Base-by-base conservation (phyloP, 53 echinoderm and acorn worm genomes). In the Glandiceps talaboti region DNA sequence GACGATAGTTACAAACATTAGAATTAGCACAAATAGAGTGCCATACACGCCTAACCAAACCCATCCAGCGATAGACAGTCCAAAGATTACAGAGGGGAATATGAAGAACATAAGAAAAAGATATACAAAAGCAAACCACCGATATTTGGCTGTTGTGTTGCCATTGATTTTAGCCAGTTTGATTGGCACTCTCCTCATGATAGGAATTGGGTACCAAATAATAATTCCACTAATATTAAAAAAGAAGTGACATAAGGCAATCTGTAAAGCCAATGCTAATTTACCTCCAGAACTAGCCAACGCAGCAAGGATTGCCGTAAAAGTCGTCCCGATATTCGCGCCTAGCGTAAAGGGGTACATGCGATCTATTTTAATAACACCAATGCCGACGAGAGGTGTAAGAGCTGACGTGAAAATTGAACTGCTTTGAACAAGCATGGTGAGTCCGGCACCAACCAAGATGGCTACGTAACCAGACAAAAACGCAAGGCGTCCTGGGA, bases 341-440 rank as follows among this genome's bases (percentile, higher is more conserved):
- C 97, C 97, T 31, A 97, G 88, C 26, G 97, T 97, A 73, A 97
- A 83, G 1, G 97, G 97, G 79, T 93, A 97, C 93, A 97, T 93
- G 14, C 97, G 81, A 0, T 97, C 97, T 64, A 97, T 76, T 28
- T 89, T 85, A 79, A 97, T 93, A 73, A 97, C 91, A 0, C 97
- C 97, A 25, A 97, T 87, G 20, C 97, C 97, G 28, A 97, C 97
- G 12, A 97, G 91, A 1, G 97, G 97, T 0, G 97, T 97, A 28
- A 97, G 79, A 14, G 97, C 97, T 14, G 97, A 97, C 0, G 97
- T 97, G 80, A 97, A 97, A 75, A 97, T 91, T 1, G 97, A 97
- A 75, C 97, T 97, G 33, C 97, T 97, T 78, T 97, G 97, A 32
- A 97, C 97, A 32, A 97, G 33, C 64, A 97, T 93, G 0, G 97